Evolutionary conservation across 2,888 invertebrate genomes (phyloP).

Genomic region (Agriopis marginaria): DNA sequence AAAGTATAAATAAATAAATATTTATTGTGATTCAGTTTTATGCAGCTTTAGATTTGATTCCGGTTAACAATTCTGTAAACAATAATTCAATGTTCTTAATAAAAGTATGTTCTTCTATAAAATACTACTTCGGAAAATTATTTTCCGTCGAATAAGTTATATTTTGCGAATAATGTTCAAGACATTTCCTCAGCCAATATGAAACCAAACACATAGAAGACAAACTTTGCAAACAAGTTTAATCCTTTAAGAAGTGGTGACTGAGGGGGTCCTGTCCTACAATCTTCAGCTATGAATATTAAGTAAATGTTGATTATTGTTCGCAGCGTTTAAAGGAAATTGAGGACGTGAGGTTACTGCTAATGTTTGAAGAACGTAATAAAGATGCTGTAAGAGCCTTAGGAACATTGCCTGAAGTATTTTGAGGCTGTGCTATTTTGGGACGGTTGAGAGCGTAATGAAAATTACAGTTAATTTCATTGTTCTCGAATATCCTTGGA

Average conservation of each 20-base stretch:
- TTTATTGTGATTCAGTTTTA: no score
- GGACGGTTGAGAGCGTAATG: constrained; percentile 19
- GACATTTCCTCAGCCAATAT: constrained; percentile 2
- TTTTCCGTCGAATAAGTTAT: not conserved
- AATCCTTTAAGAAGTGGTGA: constrained; percentile 40
- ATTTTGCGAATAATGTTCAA: not conserved
- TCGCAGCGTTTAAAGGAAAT: constrained; percentile 72
- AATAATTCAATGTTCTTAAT: no score
- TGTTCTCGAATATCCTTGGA: constrained; percentile 19
- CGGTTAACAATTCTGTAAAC: no score
- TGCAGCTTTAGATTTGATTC: no score
- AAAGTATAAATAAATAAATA: no score
- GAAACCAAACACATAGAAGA: constrained; percentile 23
- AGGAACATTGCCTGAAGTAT: constrained; percentile 20
- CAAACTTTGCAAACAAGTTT: constrained; percentile 36
- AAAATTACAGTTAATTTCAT: constrained; percentile 29
- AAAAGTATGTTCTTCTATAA: no score
- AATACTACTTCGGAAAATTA: no score
- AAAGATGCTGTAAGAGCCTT: constrained; percentile 28
- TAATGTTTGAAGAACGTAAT: constrained; percentile 28
- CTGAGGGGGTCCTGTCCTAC: constrained; percentile 39
- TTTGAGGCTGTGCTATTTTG: constrained; percentile 29
- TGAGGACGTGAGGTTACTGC: constrained; percentile 60
- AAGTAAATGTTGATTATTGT: constrained; percentile 72
- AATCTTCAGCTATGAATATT: constrained; percentile 52